A percentile compares a stretch with the other conserved stretches of the same genome.
Evolutionary conservation across 2,797 vertebrate species (phyloP).

Genomic region (Sebastes wilsoni): DNA sequence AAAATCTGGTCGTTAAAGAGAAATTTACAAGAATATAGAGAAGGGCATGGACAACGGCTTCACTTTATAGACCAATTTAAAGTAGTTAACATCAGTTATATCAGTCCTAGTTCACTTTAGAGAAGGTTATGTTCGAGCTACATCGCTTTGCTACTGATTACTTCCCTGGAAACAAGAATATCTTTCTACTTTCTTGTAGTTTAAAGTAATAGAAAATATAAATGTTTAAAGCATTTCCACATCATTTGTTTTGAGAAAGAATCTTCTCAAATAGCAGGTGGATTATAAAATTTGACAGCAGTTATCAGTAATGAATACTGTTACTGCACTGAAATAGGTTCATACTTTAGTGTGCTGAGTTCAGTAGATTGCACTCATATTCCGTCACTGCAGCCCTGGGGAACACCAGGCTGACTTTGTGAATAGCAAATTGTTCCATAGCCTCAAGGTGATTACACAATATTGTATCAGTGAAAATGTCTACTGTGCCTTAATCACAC

Average conservation of each 20-base stretch:
- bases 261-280: neutral
- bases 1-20: neutral
- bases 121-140: neutral
- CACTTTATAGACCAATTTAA: neutral
- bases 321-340: neutral
- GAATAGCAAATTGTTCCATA: conserved; percentile 40
- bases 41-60: neutral
- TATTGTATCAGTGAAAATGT: conserved; percentile 45
- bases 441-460: conserved; percentile 57
- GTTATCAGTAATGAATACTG: conserved; percentile 9
- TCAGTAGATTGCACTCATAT: conserved; percentile 57
- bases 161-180: neutral
- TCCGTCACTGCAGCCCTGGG: conserved; percentile 57
- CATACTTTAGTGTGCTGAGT: conserved; percentile 20
- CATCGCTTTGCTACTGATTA: neutral
- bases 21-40: neutral
- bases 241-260: neutral
- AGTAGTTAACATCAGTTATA: neutral
- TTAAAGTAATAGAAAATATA: neutral
- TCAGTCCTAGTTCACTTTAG: neutral
- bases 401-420: conserved; percentile 47
- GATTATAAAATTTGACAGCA: neutral
- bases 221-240: neutral
- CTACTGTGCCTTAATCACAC: conserved; percentile 27
- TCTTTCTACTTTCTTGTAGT: neutral